phyloP scores from a whole-genome alignment of 2,888 invertebrate genomes.

The Piscicola geometra region DNA sequence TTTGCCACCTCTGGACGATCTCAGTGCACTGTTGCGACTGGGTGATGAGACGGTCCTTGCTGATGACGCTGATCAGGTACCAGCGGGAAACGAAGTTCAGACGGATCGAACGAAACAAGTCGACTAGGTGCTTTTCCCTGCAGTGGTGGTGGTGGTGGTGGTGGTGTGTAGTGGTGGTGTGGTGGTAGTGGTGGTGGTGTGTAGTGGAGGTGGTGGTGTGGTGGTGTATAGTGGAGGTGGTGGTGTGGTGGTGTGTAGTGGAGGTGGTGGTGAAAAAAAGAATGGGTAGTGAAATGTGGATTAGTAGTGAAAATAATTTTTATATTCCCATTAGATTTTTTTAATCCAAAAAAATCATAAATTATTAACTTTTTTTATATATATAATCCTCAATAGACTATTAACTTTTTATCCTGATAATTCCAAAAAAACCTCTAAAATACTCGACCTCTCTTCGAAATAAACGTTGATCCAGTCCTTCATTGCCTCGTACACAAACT shows the following conservation, averaged over 20 bases:
- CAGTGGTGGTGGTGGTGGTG: not conserved
- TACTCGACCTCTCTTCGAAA: constrained; percentile 41
- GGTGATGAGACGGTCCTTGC: constrained; percentile 40
- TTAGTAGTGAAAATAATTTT: too few species aligned
- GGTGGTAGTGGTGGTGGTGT: not conserved
- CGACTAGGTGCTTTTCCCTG: constrained; percentile 35
- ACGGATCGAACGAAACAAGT: constrained; percentile 41
- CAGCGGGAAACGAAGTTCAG: constrained; percentile 44
- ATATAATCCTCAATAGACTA: too few species aligned
- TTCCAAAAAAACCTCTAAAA: not conserved
- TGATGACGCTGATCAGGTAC: constrained; percentile 44
- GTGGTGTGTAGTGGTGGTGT: not conserved
- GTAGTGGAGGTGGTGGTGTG: not conserved
- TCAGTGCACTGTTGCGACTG: constrained; percentile 29
- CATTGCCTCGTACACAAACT: constrained; percentile 52
- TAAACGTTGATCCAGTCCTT: constrained; percentile 53
- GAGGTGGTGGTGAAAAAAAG: too few species aligned
- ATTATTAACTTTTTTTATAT: too few species aligned
- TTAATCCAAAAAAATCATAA: too few species aligned
- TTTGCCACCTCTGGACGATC: constrained; percentile 38
- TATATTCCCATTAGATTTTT: too few species aligned
- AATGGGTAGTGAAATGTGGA: too few species aligned
- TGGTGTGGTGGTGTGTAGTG: too few species aligned
- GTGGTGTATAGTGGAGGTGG: too few species aligned
- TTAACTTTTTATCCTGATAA: not conserved